Percentiles rank a stretch among this genome's conserved stretches.
Conservation (phyloP, 2,888 invertebrate genomes). For the Synanthedon andrenaeformis region DNA sequence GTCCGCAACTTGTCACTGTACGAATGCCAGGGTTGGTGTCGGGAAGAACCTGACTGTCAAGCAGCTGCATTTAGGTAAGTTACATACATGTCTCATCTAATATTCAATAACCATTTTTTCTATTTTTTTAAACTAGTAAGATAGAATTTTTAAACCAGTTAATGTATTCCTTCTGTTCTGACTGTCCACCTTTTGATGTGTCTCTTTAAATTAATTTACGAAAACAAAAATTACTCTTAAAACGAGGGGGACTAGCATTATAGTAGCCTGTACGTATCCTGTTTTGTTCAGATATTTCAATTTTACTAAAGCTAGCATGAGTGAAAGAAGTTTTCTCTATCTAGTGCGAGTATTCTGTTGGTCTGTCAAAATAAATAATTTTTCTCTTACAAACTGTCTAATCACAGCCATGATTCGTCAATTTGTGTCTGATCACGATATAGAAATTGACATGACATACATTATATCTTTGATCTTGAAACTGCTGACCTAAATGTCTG, state of each 20-base stretch:
- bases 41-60: constrained; percentile 91
- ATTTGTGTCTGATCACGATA: constrained; percentile 49
- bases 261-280: too few species aligned
- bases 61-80: constrained; percentile 85
- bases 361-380: too few species aligned
- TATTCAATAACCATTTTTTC: not conserved
- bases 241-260: too few species aligned
- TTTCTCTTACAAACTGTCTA: constrained; percentile 9
- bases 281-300: too few species aligned
- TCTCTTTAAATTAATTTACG: too few species aligned
- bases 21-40: constrained; percentile 96
- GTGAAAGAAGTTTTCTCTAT: too few species aligned
- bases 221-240: too few species aligned
- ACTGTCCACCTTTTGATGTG: too few species aligned
- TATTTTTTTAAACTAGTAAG: not conserved
- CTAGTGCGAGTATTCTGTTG: too few species aligned
- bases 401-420: constrained; percentile 48
- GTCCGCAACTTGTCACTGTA: constrained; percentile 91
- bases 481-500: constrained; percentile 52
- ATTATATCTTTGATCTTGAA: constrained; percentile 44
- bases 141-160: too few species aligned
- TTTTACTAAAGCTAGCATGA: too few species aligned
- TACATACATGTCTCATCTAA: not conserved
- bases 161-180: too few species aligned
- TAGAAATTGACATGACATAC: constrained; percentile 37